Conservation (phyloP, 2,113 vertebrate species). For the Suricata suricatta region DNA sequence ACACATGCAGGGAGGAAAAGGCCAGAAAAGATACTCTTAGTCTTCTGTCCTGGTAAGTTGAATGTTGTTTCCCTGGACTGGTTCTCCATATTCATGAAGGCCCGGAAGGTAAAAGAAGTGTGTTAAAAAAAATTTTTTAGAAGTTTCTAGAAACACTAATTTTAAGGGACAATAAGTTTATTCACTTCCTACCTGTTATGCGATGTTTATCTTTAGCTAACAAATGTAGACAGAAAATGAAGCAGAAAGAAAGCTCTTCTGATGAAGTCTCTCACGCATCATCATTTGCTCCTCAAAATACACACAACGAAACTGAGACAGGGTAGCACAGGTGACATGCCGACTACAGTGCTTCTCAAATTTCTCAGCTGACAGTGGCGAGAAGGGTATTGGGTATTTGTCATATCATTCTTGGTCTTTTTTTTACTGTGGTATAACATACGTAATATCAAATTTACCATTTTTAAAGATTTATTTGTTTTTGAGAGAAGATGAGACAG, state of each 20-base stretch:
- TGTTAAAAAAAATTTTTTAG: neutral
- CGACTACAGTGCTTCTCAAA: neutral
- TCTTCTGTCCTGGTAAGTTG: neutral
- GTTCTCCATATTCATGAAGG: neutral
- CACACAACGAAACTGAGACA: neutral
- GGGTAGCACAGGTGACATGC: neutral
- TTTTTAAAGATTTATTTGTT: neutral
- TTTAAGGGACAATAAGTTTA: slow-evolving; percentile 30
- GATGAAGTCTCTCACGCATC: neutral
- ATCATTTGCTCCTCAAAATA: neutral
- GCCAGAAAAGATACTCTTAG: neutral
- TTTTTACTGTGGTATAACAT: neutral
- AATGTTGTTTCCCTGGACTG: neutral
- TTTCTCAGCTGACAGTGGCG: neutral
- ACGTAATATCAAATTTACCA: neutral
- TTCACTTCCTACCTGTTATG: neutral
- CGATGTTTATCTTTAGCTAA: neutral
- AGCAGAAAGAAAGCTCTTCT: slow-evolving; percentile 14
- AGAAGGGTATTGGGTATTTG: neutral
- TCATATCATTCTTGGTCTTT: neutral
- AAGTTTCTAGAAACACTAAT: slow-evolving; percentile 38
- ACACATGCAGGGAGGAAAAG: neutral
- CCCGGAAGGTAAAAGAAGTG: neutral
- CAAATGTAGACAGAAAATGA: slow-evolving; percentile 19
- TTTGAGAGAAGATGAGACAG: too few relatives aligned